Base-by-base conservation (phyloP, 1,140 invertebrate species). In the Drosophila paulistorum region DNA sequence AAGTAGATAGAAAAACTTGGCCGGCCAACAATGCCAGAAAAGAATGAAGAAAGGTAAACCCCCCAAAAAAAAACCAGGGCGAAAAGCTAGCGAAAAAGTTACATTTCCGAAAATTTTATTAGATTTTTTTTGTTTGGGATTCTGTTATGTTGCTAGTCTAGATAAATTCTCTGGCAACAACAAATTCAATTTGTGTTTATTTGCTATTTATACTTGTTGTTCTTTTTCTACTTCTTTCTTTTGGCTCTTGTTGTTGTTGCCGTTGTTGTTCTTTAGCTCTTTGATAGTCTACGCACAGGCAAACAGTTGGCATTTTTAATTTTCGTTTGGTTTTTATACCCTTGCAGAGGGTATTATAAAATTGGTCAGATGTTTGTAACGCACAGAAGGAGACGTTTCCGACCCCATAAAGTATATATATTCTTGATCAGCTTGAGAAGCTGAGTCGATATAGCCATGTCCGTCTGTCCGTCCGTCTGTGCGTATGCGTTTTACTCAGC, bases 171-270 rank as follows among this genome's bases (percentile, higher is more conserved):
- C 0, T 68, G 57, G 61, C 61, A 57, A 60, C 59, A 57, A 60
- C 55, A 79, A 86, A 82, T 87, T 86, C 67, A 87, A 85, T 86
- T 86, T 79, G 58, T 64, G 63, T 81, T 79, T 72, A 73, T 73
- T 85, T 85, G 57, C 63, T 62, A 72, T 78, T 30, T 70, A 81
- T 79, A 68, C 76, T 68, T 65, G n/a, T 65, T 26, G 23, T 69
- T 48, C 65, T 57, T 37, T 14, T 48, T 17, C 45, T 57, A 59
- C 57, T 62, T 74, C 65, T 59, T 42, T 51, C 67, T 33, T 7
- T 26, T 37, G 1, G 20, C n/a, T 14, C 11, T 17, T 17, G 13
- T 23, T 23, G 1, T 23, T 23, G 20, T 17, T 17, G 17, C 1
- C 17, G 23, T 41, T 11, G 1, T 3, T 14, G 3, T 3, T 51